Evolutionary conservation across 1,140 invertebrate species (phyloP).

Genomic region (Drosophila seguyi): DNA sequence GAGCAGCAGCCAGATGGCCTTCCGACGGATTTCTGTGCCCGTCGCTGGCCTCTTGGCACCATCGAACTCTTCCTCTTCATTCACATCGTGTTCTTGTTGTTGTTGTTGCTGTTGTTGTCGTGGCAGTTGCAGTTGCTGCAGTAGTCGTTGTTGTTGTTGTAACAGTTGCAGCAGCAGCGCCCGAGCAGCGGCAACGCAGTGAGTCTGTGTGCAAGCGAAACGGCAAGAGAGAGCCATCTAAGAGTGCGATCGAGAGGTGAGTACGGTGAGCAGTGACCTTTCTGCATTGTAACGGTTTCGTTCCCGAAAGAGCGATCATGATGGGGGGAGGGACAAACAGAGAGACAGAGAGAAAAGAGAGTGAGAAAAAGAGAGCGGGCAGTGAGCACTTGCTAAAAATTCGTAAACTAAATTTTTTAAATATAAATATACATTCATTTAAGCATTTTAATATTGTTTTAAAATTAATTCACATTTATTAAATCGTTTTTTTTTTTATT

Average conservation of each 20-base stretch:
- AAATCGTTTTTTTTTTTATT: too few relatives aligned
- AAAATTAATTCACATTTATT: too few relatives aligned
- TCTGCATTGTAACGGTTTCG: slow-evolving; percentile 13
- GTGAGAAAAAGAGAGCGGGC: neutral
- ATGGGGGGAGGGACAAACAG: neutral
- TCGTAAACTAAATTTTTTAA: too few relatives aligned
- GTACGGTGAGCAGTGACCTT: slow-evolving; percentile 7
- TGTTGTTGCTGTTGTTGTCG: slow-evolving; percentile 6
- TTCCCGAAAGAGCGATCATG: slow-evolving; percentile 4
- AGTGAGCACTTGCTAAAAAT: neutral
- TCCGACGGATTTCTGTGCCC: slow-evolving; percentile 34
- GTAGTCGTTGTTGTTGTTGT: slow-evolving; percentile 15
- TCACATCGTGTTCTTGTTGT: neutral
- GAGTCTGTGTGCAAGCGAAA: slow-evolving; percentile 37
- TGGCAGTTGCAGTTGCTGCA: slow-evolving; percentile 22
- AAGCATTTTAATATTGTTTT: too few relatives aligned
- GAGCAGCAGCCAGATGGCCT: slow-evolving; percentile 34
- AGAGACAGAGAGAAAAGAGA: neutral
- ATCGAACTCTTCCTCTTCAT: slow-evolving; percentile 2
- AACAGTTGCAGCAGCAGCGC: slow-evolving; percentile 26
- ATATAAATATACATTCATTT: too few relatives aligned
- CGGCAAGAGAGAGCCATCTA: slow-evolving; percentile 14
- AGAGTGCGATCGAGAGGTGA: slow-evolving; percentile 35
- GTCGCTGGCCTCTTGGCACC: slow-evolving; percentile 32
- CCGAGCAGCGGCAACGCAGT: slow-evolving; percentile 14